Base-by-base conservation (phyloP, 2,797 vertebrate species). In the Serranus cabrilla region DNA sequence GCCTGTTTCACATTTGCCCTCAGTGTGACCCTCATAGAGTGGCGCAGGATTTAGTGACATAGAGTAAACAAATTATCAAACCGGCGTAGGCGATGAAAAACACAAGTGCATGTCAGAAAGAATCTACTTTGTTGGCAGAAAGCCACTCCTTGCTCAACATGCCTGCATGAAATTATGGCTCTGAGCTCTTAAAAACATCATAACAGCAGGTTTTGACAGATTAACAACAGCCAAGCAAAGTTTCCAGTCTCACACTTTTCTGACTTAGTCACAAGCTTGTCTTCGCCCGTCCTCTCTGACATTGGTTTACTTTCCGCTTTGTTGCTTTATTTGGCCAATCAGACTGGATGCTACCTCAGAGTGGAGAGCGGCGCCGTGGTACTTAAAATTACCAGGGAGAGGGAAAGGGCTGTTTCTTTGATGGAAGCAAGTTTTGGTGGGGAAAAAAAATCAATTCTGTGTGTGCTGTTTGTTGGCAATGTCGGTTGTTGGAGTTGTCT, bases 381-480 rank as follows among this genome's bases (percentile, higher is more conserved):
- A 42, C 23, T 74, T 55, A 40, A 65, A 75, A 86, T 78, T 69
- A 69, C 60, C 68, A 66, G 1, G 10, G 25, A 71, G 20, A 52
- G 57, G 67, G 21, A 68, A 64, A 71, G 12, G 7, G 61, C 8
- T 70, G 39, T 84, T 83, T 80, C 45, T 81, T 64, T 82, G 59
- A 76, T 75, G 20, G 68, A 78, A 70, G 25, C 47, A 67, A 57
- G 57, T 70, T 82, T 77, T 21, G 42, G 58, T 51, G n/a, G 52
- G 37, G 40, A 27, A 40, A 34, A 61, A 65, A 83, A 60, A 73
- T 70, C 25, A 18, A 58, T 74, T 67, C 27, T 39, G 21, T 78
- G 71, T 79, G 39, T 57, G 50, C 42, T 56, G 69, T 75, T 85
- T 82, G 72, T 76, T 65, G 43, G 57, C 73, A 72, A 84, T 79